A percentile compares a stretch with the other conserved stretches of the same genome.
phyloP scores from a whole-genome alignment of 30 jellyfish, hydroid and myxozoan species.

The Mastigias papua region DNA sequence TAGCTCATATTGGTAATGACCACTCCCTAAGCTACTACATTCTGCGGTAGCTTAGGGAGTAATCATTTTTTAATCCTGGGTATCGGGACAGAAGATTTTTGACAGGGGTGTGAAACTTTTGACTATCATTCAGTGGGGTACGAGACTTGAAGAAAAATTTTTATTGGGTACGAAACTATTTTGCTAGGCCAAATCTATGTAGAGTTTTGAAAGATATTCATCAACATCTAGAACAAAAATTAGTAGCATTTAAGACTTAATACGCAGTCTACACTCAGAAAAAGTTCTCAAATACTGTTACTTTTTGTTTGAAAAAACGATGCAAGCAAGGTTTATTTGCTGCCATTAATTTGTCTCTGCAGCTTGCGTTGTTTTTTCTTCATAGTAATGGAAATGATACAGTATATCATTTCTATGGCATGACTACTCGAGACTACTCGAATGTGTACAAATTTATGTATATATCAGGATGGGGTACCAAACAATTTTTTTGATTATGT shows the following conservation, averaged over 20 bases:
- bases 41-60: too few relatives aligned
- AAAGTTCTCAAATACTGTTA: background rate
- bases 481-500: too few relatives aligned
- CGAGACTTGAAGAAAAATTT: background rate
- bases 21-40: too few relatives aligned
- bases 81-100: too few relatives aligned
- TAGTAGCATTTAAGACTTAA: background rate
- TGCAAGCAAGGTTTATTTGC: slow-evolving; percentile 8
- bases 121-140: background rate
- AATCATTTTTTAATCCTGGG: too few relatives aligned
- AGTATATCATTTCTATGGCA: too few relatives aligned
- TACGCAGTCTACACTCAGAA: slow-evolving; percentile 3
- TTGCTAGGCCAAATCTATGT: background rate
- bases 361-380: slow-evolving; percentile 19
- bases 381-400: too few relatives aligned
- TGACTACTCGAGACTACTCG: too few relatives aligned
- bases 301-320: background rate
- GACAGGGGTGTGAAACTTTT: too few relatives aligned
- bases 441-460: too few relatives aligned
- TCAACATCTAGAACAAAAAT: slow-evolving; percentile 7
- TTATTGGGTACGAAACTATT: slow-evolving; percentile 17
- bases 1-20: too few relatives aligned
- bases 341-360: slow-evolving; percentile 10
- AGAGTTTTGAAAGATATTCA: background rate
- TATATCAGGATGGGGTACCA: too few relatives aligned